Percentiles rank a stretch among this genome's conserved stretches.
Conservation (phyloP, 2,797 vertebrate species). For the Sebastes iracundus region DNA sequence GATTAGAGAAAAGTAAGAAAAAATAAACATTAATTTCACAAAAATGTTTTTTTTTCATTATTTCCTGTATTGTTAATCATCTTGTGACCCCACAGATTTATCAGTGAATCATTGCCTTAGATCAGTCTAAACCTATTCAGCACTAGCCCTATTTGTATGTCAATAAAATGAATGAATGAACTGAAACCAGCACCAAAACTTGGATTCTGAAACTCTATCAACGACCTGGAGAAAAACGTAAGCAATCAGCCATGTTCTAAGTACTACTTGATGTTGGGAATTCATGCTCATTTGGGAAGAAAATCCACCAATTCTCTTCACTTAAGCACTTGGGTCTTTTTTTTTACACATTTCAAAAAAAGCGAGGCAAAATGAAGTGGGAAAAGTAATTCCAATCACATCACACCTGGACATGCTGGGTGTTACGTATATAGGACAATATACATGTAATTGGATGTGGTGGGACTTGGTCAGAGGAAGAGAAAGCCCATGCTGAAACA, state of each 20-base stretch:
- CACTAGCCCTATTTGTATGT: background rate
- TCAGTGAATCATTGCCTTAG: background rate
- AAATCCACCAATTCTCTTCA: background rate
- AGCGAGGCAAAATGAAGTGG: background rate
- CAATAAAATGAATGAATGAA: background rate
- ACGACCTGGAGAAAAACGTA: background rate
- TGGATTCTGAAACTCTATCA: background rate
- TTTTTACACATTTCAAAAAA: background rate
- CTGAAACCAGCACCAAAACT: background rate
- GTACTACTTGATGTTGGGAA: background rate
- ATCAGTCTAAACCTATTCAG: background rate
- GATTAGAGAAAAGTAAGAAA: no score
- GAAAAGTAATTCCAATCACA: background rate
- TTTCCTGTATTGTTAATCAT: background rate
- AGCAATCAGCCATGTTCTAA: background rate
- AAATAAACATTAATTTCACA: background rate
- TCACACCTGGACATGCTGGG: background rate
- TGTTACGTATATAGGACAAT: background rate
- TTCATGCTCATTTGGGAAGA: background rate
- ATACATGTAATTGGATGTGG: background rate
- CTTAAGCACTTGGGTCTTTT: background rate
- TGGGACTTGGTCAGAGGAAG: background rate
- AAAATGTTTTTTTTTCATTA: background rate
- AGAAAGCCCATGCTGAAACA: constrained; percentile 21
- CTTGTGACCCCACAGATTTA: background rate